Evolutionary conservation across 2,888 invertebrate genomes (phyloP).

Genomic region (Metellina segmentata): DNA sequence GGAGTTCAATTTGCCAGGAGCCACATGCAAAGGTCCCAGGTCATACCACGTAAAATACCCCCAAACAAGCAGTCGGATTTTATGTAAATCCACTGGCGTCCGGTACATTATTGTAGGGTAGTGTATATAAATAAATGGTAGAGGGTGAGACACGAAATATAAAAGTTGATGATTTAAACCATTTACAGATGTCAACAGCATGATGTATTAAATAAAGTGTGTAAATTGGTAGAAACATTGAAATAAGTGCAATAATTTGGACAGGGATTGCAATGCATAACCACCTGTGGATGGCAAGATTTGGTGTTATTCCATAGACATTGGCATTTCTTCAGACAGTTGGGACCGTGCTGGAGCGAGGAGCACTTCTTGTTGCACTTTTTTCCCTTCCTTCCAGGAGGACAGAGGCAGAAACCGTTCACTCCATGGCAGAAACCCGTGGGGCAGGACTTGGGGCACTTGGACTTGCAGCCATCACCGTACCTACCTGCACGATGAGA

Average conservation of each 20-base stretch:
- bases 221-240: neutral
- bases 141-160: no score
- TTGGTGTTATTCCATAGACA: conserved; percentile 66
- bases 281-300: conserved; percentile 60
- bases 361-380: conserved; percentile 62
- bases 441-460: conserved; percentile 67
- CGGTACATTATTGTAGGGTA: no score
- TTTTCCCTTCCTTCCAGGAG: conserved; percentile 57
- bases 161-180: no score
- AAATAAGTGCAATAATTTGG: neutral
- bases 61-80: no score
- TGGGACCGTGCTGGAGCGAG: conserved; percentile 39
- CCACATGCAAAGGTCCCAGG: no score
- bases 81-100: no score
- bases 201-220: neutral
- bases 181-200: neutral
- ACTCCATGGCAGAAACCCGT: conserved; percentile 50
- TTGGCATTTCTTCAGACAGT: conserved; percentile 57
- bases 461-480: conserved; percentile 31
- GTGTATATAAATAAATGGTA: no score
- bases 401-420: conserved; percentile 64
- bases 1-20: no score
- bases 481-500: conserved; percentile 18
- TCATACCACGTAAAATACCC: no score
- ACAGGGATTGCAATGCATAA: neutral